Percentiles rank a stretch among this genome's conserved stretches.
phyloP scores from a whole-genome alignment of 2,797 vertebrate species.

The Lutjanus argentimaculatus region DNA sequence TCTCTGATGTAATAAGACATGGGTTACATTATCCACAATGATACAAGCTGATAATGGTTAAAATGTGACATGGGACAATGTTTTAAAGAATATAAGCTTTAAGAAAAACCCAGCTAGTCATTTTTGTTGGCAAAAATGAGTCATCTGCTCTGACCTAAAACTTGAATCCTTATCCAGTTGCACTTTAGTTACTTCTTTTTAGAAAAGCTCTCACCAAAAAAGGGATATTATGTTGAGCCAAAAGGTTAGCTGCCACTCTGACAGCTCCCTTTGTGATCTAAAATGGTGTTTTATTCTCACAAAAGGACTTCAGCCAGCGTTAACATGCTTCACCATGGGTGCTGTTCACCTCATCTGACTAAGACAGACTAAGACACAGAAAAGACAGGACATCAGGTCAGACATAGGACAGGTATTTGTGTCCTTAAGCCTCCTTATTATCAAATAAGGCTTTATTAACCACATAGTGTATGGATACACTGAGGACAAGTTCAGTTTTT shows the following conservation, averaged over 20 bases:
- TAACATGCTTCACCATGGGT: constrained; percentile 23
- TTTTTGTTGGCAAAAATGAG: constrained; percentile 11
- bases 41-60: constrained; percentile 17
- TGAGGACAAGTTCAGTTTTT: neutral
- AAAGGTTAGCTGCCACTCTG: constrained; percentile 46
- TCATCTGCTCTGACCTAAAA: constrained; percentile 22
- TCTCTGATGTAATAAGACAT: constrained; percentile 12
- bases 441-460: constrained; percentile 32
- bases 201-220: constrained; percentile 17
- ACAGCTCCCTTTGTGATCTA: constrained; percentile 46
- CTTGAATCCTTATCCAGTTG: constrained; percentile 29
- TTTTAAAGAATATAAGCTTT: constrained; percentile 7
- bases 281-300: constrained; percentile 40
- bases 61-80: neutral
- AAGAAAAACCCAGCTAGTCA: neutral
- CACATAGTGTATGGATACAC: neutral
- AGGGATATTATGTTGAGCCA: constrained; percentile 11
- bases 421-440: constrained; percentile 18
- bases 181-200: constrained; percentile 15
- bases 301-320: constrained; percentile 32
- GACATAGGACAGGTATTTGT: constrained; percentile 10
- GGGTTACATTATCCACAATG: constrained; percentile 1
- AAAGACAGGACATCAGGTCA: neutral
- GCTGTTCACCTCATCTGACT: constrained; percentile 45
- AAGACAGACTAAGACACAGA: constrained; percentile 3